Conservation (phyloP, 2,888 invertebrate genomes). For the Leptopilina myrica region DNA sequence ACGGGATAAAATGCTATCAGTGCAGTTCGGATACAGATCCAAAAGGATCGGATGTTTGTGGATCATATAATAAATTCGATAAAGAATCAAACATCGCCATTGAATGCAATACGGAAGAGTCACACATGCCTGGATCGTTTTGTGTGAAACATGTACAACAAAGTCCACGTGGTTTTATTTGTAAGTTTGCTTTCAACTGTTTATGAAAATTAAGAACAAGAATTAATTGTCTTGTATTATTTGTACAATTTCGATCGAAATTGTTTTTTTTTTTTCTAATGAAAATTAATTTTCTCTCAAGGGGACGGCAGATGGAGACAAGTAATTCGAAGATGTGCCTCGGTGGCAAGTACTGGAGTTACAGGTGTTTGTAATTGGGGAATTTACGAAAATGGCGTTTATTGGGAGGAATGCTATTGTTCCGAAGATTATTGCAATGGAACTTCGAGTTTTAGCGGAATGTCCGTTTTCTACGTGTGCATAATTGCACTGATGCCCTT, state of each 20-base stretch:
- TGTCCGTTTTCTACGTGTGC: neutral
- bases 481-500: slow-evolving; percentile 17
- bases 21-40: slow-evolving; percentile 92
- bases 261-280: slow-evolving; percentile 10
- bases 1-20: slow-evolving; percentile 93
- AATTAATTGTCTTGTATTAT: neutral
- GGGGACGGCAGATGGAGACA: slow-evolving; percentile 97
- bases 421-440: slow-evolving; percentile 92
- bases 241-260: neutral
- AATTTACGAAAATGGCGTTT: slow-evolving; percentile 94
- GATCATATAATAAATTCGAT: slow-evolving; percentile 92
- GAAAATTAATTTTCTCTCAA: slow-evolving; percentile 74
- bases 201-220: neutral
- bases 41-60: slow-evolving; percentile 90
- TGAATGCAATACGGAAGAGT: slow-evolving; percentile 96
- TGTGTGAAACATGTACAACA: slow-evolving; percentile 97
- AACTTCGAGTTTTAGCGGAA: slow-evolving; percentile 57
- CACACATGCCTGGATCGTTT: slow-evolving; percentile 95
- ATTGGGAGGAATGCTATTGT: slow-evolving; percentile 98
- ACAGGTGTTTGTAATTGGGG: slow-evolving; percentile 98
- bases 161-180: slow-evolving; percentile 89
- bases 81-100: slow-evolving; percentile 90
- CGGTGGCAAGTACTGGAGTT: slow-evolving; percentile 92
- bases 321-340: slow-evolving; percentile 92
- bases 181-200: slow-evolving; percentile 42